Evolutionary conservation across 2,113 vertebrate species (phyloP).

Genomic region (Python bivittatus): DNA sequence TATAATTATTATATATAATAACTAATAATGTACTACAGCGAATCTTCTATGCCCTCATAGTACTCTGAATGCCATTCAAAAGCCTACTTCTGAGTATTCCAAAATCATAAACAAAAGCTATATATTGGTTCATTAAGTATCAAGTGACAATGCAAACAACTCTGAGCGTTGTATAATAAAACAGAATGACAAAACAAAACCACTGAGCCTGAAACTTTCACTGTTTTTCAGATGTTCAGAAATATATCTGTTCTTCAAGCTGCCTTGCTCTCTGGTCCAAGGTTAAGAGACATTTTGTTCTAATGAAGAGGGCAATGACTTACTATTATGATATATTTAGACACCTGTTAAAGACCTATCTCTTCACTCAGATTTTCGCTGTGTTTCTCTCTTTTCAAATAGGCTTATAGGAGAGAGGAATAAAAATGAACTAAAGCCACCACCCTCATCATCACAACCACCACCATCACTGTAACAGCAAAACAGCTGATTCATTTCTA

Average conservation of each 20-base stretch:
- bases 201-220: background rate
- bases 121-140: background rate
- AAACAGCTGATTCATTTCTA: background rate
- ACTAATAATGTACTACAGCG: too few species aligned
- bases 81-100: background rate
- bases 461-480: background rate
- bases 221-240: conserved; percentile 20
- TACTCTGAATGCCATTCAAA: background rate
- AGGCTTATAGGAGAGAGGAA: background rate
- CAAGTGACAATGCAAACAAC: conserved; percentile 10
- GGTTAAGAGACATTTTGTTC: background rate
- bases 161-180: background rate
- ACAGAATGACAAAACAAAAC: conserved; percentile 18
- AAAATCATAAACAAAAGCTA: background rate
- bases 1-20: too few species aligned
- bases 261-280: background rate
- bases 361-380: background rate
- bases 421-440: background rate
- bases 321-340: background rate
- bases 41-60: background rate
- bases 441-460: background rate
- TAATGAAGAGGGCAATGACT: background rate
- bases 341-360: background rate
- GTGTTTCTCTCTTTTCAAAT: background rate
- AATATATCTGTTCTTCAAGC: background rate